These are phyloP conservation scores for Eretmochelys imbricata DNA, from an alignment of 2,113 vertebrate species.

Conservation along the genomic window DNA sequence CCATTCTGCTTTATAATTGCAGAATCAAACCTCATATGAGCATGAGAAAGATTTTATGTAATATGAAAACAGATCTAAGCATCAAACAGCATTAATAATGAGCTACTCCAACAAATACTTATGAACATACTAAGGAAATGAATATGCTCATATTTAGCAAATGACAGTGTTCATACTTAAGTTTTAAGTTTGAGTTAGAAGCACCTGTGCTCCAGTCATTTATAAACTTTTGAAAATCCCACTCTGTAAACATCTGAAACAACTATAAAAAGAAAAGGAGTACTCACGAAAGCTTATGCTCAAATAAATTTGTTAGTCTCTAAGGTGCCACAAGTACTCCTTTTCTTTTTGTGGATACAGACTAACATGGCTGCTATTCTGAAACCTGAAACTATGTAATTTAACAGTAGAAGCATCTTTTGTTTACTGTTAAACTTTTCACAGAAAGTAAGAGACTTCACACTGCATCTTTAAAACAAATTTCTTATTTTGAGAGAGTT, in stretches of 20 bases:
- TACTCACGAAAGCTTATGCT: too few relatives aligned
- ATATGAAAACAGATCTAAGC: neutral
- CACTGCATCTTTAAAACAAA: neutral
- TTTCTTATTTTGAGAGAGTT: neutral
- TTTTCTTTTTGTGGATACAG: too few relatives aligned
- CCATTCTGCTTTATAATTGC: neutral
- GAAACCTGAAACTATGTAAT: neutral
- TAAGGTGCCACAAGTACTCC: too few relatives aligned
- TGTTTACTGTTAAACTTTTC: neutral
- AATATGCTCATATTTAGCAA: rapidly evolving
- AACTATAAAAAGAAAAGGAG: neutral
- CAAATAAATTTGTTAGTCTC: too few relatives aligned
- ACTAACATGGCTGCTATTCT: too few relatives aligned
- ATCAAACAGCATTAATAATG: neutral
- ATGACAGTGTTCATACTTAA: too few relatives aligned
- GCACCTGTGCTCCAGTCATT: neutral
- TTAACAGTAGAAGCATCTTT: neutral
- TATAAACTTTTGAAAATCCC: neutral
- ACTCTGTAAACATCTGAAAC: neutral
- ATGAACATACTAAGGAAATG: rapidly evolving
- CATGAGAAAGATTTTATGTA: neutral
- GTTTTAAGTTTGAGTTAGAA: neutral
- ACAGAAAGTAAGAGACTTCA: neutral
- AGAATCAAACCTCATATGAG: neutral
- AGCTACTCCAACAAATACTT: neutral